A percentile compares a stretch with the other conserved stretches of the same genome.
Evolutionary conservation across 2,797 vertebrate genomes (phyloP).

Genomic region (Melanotaenia boesemani): DNA sequence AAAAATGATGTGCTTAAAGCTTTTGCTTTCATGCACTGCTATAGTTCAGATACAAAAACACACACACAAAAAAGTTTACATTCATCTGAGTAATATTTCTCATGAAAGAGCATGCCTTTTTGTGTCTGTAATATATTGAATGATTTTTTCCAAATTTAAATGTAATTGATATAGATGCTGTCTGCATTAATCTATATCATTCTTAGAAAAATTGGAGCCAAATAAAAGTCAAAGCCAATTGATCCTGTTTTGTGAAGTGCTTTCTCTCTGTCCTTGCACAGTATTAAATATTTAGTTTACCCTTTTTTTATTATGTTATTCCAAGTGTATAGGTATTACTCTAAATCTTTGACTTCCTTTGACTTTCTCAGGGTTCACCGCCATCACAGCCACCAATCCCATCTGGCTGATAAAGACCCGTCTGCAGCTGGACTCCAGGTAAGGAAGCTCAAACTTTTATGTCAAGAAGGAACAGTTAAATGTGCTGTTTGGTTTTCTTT

Average conservation of each 20-base stretch:
- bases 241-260: conserved; percentile 67
- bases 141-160: not conserved
- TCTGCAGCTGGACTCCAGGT: conserved; percentile 97
- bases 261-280: conserved; percentile 64
- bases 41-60: conserved; percentile 14
- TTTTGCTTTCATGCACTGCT: conserved; percentile 39
- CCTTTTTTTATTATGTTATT: conserved; percentile 50
- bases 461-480: not conserved
- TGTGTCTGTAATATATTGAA: conserved; percentile 8
- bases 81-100: conserved; percentile 54
- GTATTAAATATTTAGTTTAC: conserved; percentile 40
- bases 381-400: conserved; percentile 98
- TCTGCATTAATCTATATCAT: conserved; percentile 12
- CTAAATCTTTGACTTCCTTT: conserved; percentile 78
- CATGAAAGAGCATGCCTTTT: conserved; percentile 26
- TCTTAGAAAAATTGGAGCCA: conserved; percentile 11
- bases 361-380: conserved; percentile 94
- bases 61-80: conserved; percentile 10
- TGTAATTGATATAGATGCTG: conserved; percentile 10
- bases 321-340: conserved; percentile 55
- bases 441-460: conserved; percentile 70
- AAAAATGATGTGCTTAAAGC: conserved; percentile 25
- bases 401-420: conserved; percentile 99
- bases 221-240: conserved; percentile 35
- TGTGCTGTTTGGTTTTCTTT: not conserved